A percentile compares a stretch with the other conserved stretches of the same genome.
Conservation (phyloP, 2,113 vertebrate species). For the Amblyopsis rosae region DNA sequence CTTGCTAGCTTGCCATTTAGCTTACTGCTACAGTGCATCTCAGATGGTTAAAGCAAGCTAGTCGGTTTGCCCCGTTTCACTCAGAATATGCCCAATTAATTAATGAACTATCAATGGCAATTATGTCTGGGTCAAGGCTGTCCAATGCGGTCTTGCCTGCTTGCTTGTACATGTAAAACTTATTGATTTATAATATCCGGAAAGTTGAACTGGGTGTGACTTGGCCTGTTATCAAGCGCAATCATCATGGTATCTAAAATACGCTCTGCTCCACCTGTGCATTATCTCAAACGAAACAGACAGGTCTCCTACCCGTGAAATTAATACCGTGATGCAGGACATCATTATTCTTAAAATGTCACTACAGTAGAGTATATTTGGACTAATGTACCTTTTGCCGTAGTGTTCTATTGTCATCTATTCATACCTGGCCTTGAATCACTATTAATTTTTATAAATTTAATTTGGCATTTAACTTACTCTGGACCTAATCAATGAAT, state of each 20-base stretch:
- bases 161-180: not conserved
- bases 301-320: not conserved
- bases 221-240: conserved; percentile 15
- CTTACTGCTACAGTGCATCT: conserved; percentile 24
- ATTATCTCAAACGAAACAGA: not conserved
- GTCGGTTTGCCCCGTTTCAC: not conserved
- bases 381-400: no score
- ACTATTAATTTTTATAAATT: not conserved
- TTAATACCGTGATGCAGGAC: not conserved
- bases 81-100: not conserved
- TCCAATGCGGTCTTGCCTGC: not conserved
- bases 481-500: not conserved
- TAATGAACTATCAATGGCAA: not conserved
- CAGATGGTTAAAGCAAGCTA: not conserved
- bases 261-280: not conserved
- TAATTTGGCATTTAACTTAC: not conserved
- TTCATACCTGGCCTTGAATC: not conserved
- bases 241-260: not conserved
- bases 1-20: conserved; percentile 57
- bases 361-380: no score
- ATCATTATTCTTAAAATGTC: not conserved
- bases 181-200: not conserved
- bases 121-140: not conserved
- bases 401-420: no score
- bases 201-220: conserved; percentile 60